These are phyloP conservation scores for Whitmania pigra DNA, from an alignment of 1,140 invertebrate species.

Conservation along the genomic window DNA sequence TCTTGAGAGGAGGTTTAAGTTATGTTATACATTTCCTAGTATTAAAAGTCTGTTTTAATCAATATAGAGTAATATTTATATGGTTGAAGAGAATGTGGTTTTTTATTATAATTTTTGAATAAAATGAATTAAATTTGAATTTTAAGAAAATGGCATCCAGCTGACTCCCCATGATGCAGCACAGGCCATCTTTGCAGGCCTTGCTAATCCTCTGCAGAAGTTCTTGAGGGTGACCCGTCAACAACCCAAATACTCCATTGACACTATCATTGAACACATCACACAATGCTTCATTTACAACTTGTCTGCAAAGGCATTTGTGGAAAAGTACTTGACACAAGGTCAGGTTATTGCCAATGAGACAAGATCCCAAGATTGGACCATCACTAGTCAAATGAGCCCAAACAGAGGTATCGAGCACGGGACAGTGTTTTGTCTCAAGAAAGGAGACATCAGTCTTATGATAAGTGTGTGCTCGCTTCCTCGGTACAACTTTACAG, in stretches of 20 bases:
- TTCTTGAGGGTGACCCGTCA: slow-evolving; percentile 84
- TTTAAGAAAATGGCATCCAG: not conserved
- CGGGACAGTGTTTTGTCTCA: slow-evolving; percentile 70
- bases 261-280: slow-evolving; percentile 72
- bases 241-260: slow-evolving; percentile 83
- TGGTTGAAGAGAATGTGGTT: not conserved
- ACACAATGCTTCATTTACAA: slow-evolving; percentile 79
- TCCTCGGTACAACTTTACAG: slow-evolving; percentile 77
- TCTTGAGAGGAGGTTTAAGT: too few species aligned
- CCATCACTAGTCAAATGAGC: slow-evolving; percentile 75
- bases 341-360: slow-evolving; percentile 46
- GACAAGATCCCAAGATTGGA: slow-evolving; percentile 57
- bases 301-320: slow-evolving; percentile 76
- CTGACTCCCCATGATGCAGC: slow-evolving; percentile 86
- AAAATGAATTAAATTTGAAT: too few species aligned
- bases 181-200: slow-evolving; percentile 86
- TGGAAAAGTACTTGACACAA: slow-evolving; percentile 51
- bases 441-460: slow-evolving; percentile 82
- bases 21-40: not conserved
- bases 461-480: slow-evolving; percentile 69
- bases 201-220: slow-evolving; percentile 85
- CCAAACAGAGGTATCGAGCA: slow-evolving; percentile 65
- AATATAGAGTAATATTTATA: not conserved
- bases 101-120: not conserved
- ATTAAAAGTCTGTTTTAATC: not conserved